Conservation (phyloP, 2,797 vertebrate genomes). For the Rhodeus uyekii region DNA sequence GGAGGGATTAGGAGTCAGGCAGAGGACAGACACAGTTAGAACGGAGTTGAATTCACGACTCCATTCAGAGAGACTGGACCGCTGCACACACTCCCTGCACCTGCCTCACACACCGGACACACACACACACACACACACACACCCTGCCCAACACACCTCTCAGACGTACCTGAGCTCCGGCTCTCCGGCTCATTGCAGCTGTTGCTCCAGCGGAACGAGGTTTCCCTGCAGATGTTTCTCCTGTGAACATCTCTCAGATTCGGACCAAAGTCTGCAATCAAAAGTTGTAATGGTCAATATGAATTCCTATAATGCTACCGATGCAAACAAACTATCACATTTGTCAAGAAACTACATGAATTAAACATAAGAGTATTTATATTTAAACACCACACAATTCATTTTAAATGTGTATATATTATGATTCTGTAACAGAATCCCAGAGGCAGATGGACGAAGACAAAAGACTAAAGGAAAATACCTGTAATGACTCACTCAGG, state of each 20-base stretch:
- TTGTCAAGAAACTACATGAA: not conserved
- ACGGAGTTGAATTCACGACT: conserved; percentile 32
- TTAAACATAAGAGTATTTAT: not conserved
- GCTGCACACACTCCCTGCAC: conserved; percentile 45
- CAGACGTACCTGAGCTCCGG: not conserved
- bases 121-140: too few species aligned
- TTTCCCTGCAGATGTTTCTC: conserved; percentile 1
- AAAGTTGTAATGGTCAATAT: not conserved
- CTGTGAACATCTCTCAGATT: not conserved
- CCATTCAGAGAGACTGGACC: conserved; percentile 28
- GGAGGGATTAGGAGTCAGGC: conserved; percentile 59
- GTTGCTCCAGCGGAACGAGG: not conserved
- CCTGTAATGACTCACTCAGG: too few species aligned
- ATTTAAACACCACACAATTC: not conserved
- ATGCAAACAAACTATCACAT: not conserved
- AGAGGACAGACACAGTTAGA: conserved; percentile 37
- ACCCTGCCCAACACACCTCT: not conserved
- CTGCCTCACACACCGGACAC: too few species aligned
- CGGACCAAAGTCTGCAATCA: not conserved
- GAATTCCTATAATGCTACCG: not conserved
- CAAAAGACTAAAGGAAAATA: too few species aligned
- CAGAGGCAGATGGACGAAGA: too few species aligned
- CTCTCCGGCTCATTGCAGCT: not conserved
- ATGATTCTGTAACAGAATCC: too few species aligned
- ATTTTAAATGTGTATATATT: too few species aligned